Conservation (phyloP, 1,140 invertebrate species). For the Hyposmocoma kahamanoa region DNA sequence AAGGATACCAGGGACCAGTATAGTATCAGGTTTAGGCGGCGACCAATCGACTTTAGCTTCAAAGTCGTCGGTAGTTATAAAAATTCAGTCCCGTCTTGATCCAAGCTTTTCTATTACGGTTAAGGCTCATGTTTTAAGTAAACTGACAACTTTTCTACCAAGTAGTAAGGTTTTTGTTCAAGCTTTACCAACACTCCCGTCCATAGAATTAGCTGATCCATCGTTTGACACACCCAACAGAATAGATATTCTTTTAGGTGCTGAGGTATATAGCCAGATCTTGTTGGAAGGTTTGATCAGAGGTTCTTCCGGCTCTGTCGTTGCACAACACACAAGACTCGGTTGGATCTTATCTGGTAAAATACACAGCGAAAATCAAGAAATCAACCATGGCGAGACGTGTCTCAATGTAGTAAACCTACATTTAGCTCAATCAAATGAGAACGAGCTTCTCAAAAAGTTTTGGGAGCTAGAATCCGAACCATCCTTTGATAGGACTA, state of each 20-base stretch:
- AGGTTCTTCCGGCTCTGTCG: conserved; percentile 19
- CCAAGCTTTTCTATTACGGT: no score
- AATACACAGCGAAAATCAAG: neutral
- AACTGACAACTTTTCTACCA: no score
- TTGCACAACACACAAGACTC: conserved; percentile 19
- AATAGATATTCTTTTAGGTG: conserved; percentile 18
- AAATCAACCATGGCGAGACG: no score
- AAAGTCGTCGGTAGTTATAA: no score
- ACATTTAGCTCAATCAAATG: neutral
- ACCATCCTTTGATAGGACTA: no score
- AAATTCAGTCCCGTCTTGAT: no score
- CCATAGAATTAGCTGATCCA: conserved; percentile 18
- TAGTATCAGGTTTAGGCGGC: no score
- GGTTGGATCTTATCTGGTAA: conserved; percentile 27
- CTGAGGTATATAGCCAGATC: conserved; percentile 16
- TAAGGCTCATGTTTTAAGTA: no score
- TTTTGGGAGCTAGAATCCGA: conserved; percentile 1
- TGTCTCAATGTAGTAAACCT: neutral
- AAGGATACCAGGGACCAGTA: no score
- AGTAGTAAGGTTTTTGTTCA: no score
- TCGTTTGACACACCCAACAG: conserved; percentile 8
- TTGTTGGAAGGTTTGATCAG: conserved; percentile 18
- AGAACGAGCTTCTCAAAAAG: neutral
- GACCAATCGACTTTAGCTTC: no score
- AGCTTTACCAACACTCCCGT: no score